Base-by-base conservation (phyloP, 1,140 invertebrate species). In the Pseudomyrmex flavicornis region DNA sequence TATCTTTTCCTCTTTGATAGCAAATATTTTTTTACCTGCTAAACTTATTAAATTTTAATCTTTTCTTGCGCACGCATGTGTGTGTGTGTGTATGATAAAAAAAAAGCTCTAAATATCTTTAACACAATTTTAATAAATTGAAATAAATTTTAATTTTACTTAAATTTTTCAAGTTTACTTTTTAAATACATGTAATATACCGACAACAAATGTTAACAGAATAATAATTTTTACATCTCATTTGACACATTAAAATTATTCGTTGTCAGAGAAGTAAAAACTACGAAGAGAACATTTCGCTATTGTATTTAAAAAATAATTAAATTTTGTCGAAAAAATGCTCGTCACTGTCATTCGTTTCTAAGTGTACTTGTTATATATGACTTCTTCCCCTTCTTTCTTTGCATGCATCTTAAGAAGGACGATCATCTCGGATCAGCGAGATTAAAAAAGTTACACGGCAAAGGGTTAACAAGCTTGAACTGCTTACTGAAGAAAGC, bases 371-470 rank as follows among this genome's bases (percentile, higher is more conserved):
- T 1, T 68, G 7, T 77, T 79, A 46, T 44, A 59, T 2, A 35
- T 35, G 35, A 26, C 35, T 50, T 80, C 20, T 70, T 50, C 59
- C 20, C 54, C 15, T 20, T 80, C 20, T 70, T 70, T 72, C 20
- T 54, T 80, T 44, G 54, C 20, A 61, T 44, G 22, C 44, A 80
- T 26, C 44, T 35, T 70, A 70, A 80, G 26, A 70, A 80, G 15
- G 17, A 59, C 66, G 12, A 17, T 10, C 46, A 9, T 12, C 54
- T 50, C 20, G 13, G 15, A 59, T 80, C 56, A n/a, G 20, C 54
- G 66, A 80, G 66, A 80, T 80, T 80, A 70, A 80, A 80, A 80
- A 80, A 80, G 66, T 80, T 80, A 59, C 66, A 7, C 20, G 66
- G 12, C n/a, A 70, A 80, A 70, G 54, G 66, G 44, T 80, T 80